Evolutionary conservation across 2,888 invertebrate species (phyloP).

Genomic region (Sarcophaga carnaria): DNA sequence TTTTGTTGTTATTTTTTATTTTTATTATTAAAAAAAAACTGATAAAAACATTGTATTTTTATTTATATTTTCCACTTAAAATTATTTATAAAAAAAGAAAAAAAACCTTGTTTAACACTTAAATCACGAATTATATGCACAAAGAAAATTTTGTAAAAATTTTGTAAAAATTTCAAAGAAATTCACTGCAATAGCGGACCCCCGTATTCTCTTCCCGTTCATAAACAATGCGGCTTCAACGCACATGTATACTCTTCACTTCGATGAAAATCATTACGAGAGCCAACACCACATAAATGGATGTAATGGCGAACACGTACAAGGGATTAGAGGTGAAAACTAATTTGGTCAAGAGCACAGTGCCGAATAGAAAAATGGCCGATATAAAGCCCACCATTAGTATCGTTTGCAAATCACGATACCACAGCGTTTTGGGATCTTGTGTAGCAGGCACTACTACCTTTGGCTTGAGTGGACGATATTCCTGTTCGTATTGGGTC

Average conservation of each 20-base stretch:
- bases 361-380: slow-evolving; percentile 73
- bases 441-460: slow-evolving; percentile 70
- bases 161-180: neutral
- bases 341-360: slow-evolving; percentile 73
- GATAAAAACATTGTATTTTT: no score
- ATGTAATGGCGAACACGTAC: slow-evolving; percentile 71
- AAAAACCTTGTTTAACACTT: no score
- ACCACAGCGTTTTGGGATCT: slow-evolving; percentile 74
- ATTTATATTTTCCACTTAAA: neutral
- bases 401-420: slow-evolving; percentile 74
- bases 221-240: slow-evolving; percentile 66
- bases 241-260: slow-evolving; percentile 75
- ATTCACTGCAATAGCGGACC: neutral
- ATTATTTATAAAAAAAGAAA: neutral
- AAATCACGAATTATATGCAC: neutral
- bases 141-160: neutral
- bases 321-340: slow-evolving; percentile 74
- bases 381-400: slow-evolving; percentile 72
- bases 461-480: slow-evolving; percentile 73
- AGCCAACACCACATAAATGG: slow-evolving; percentile 73
- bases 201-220: neutral
- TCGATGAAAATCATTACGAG: slow-evolving; percentile 74
- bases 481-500: slow-evolving; percentile 76
- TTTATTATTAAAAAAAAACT: no score
- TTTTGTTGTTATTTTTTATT: no score